These are phyloP conservation scores for Trichomalopsis sarcophagae DNA, from an alignment of 1,140 invertebrate genomes.

Conservation along the genomic window DNA sequence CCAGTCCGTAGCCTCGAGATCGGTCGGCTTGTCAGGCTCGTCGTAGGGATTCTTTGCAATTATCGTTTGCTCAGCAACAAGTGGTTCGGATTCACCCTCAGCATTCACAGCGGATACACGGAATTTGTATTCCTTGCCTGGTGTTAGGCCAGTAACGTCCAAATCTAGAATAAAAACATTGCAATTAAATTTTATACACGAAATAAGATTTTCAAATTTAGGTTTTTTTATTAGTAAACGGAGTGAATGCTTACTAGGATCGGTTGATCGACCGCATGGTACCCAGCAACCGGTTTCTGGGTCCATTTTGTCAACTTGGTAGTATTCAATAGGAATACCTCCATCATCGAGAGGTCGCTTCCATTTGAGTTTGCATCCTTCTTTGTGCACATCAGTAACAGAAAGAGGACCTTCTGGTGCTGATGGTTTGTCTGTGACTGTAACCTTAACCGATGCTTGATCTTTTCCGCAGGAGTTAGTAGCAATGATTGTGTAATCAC, in stretches of 20 bases:
- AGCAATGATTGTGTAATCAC: slow-evolving; percentile 91
- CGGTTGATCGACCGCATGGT: slow-evolving; percentile 88
- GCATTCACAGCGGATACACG: slow-evolving; percentile 96
- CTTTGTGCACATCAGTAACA: slow-evolving; percentile 92
- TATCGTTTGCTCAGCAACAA: slow-evolving; percentile 90
- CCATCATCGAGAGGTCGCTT: slow-evolving; percentile 93
- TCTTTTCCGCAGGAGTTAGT: slow-evolving; percentile 92
- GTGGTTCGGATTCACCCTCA: slow-evolving; percentile 95
- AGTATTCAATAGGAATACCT: slow-evolving; percentile 92
- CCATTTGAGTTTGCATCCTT: slow-evolving; percentile 96
- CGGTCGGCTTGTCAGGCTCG: slow-evolving; percentile 93
- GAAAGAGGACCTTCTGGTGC: slow-evolving; percentile 93
- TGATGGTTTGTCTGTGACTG: slow-evolving; percentile 92
- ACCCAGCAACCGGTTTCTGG: slow-evolving; percentile 96
- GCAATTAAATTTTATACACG: slow-evolving; percentile 44
- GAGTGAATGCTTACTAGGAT: slow-evolving; percentile 78
- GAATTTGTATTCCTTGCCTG: slow-evolving; percentile 95
- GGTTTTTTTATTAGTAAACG: background rate
- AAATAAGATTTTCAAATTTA: background rate
- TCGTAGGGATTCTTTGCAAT: slow-evolving; percentile 98
- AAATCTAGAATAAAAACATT: slow-evolving; percentile 74
- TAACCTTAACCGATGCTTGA: slow-evolving; percentile 90
- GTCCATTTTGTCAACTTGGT: slow-evolving; percentile 96
- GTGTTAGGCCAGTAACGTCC: slow-evolving; percentile 90
- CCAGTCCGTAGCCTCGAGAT: slow-evolving; percentile 95